Percentiles rank a stretch among this genome's conserved stretches.
Conservation (phyloP, 2,888 invertebrate species). For the Synanthedon myopaeformis region DNA sequence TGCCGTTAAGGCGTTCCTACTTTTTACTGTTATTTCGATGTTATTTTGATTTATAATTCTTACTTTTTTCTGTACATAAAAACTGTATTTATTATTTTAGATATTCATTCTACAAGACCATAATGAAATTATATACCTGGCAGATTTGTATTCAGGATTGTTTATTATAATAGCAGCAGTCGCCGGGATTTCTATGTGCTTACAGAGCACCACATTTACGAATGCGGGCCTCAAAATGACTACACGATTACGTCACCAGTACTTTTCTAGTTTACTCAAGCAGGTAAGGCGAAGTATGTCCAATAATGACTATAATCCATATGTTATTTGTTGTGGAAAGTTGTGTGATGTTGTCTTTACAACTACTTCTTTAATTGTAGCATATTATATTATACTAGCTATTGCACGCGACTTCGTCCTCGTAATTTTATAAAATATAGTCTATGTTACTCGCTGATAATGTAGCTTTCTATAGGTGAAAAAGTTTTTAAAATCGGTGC, state of each 20-base stretch:
- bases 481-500: too few relatives aligned
- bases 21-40: too few relatives aligned
- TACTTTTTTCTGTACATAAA: too few relatives aligned
- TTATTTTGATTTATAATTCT: too few relatives aligned
- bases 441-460: too few relatives aligned
- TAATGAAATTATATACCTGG: conserved; percentile 63
- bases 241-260: conserved; percentile 66
- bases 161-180: conserved; percentile 77
- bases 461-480: too few relatives aligned
- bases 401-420: too few relatives aligned
- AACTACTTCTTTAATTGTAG: too few relatives aligned
- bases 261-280: conserved; percentile 66
- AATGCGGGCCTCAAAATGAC: conserved; percentile 83
- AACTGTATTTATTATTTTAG: conserved; percentile 28
- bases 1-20: too few relatives aligned
- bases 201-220: conserved; percentile 80
- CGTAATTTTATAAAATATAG: too few relatives aligned
- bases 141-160: conserved; percentile 73
- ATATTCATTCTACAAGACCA: conserved; percentile 72
- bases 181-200: conserved; percentile 75
- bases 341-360: neutral
- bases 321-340: neutral
- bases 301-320: neutral
- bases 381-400: too few relatives aligned
- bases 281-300: conserved; percentile 34